These are phyloP conservation scores for Delichon dasypus DNA, from an alignment of 2,797 vertebrate genomes.

Conservation along the genomic window DNA sequence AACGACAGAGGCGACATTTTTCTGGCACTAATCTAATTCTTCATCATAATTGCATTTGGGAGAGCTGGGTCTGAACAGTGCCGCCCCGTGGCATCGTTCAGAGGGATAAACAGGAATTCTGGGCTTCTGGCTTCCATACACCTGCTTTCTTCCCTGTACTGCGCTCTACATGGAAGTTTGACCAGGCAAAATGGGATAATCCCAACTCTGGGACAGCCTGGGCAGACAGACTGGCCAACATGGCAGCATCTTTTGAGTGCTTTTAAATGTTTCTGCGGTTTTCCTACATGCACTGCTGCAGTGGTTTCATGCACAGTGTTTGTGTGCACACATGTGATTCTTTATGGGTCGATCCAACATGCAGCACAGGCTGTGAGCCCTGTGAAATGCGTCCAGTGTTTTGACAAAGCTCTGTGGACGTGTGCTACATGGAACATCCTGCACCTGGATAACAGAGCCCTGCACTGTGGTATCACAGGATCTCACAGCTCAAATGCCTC, in stretches of 20 bases:
- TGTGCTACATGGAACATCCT: fast-evolving
- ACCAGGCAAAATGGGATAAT: fast-evolving
- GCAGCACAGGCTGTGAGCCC: neutral
- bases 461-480: fast-evolving
- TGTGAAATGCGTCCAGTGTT: neutral
- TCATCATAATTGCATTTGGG: neutral
- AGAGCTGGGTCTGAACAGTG: neutral
- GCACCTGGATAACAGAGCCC: neutral
- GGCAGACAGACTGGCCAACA: neutral
- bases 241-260: neutral
- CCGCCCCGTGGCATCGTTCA: neutral
- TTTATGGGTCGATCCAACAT: fast-evolving
- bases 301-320: fast-evolving
- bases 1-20: neutral
- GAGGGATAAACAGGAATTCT: neutral
- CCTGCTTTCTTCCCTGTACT: fast-evolving
- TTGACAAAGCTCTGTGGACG: neutral
- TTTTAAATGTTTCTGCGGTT: neutral
- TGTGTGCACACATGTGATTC: fast-evolving
- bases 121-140: neutral
- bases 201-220: neutral
- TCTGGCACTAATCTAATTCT: neutral
- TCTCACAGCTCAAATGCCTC: neutral
- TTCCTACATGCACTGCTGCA: fast-evolving
- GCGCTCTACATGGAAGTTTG: neutral